These are phyloP conservation scores for Eupithecia pulchellata DNA, from an alignment of 2,888 invertebrate genomes.

Conservation along the genomic window DNA sequence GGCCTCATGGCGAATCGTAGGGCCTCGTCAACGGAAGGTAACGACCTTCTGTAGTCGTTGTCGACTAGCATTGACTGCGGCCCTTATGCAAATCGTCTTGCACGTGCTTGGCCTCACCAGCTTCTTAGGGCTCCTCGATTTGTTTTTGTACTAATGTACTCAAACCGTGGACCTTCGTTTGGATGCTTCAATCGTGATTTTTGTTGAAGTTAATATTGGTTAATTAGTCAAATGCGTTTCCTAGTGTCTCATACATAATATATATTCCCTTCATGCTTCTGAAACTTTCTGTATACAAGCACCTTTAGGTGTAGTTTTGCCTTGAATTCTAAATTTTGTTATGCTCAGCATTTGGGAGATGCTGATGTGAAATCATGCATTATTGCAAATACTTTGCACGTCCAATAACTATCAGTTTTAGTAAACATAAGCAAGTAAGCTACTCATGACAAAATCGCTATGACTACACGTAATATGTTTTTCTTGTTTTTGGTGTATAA, in stretches of 20 bases:
- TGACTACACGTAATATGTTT: background rate
- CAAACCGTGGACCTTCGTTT: slow-evolving; percentile 58
- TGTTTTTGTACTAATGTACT: slow-evolving; percentile 51
- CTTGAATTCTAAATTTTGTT: background rate
- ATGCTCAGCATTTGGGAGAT: background rate
- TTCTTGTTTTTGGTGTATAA: slow-evolving; percentile 66
- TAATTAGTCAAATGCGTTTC: background rate
- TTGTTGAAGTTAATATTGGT: slow-evolving; percentile 16
- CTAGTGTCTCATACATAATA: background rate
- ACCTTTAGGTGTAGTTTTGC: slow-evolving; percentile 1
- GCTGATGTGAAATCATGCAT: background rate
- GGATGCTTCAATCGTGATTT: slow-evolving; percentile 56
- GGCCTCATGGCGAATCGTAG: slow-evolving; percentile 76
- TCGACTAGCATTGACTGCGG: slow-evolving; percentile 74
- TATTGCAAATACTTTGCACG: background rate
- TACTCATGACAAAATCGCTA: background rate
- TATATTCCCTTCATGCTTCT: background rate
- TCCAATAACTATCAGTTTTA: background rate
- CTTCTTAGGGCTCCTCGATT: slow-evolving; percentile 38
- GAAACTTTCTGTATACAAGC: background rate
- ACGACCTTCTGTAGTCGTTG: slow-evolving; percentile 70
- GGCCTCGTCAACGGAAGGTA: slow-evolving; percentile 77
- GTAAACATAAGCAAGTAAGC: background rate
- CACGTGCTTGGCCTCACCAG: slow-evolving; percentile 57
- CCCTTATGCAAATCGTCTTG: slow-evolving; percentile 80